Evolutionary conservation across 2,113 vertebrate species (phyloP).

Genomic region (Semicossyphus pulcher): DNA sequence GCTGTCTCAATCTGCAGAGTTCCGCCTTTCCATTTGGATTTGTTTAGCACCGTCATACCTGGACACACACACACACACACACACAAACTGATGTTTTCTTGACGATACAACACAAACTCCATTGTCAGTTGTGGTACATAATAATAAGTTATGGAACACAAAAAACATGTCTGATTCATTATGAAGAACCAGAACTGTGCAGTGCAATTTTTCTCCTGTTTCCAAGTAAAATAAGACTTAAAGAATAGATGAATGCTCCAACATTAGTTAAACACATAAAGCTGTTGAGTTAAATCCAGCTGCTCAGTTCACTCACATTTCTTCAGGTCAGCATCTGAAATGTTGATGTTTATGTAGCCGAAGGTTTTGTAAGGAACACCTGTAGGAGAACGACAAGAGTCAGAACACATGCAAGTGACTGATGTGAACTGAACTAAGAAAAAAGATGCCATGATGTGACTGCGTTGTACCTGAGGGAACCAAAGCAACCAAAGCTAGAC

Average conservation of each 20-base stretch:
- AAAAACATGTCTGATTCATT: background rate
- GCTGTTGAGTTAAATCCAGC: background rate
- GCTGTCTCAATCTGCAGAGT: conserved; percentile 93
- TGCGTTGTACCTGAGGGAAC: background rate
- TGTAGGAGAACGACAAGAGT: conserved; percentile 63
- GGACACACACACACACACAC: conserved; percentile 16
- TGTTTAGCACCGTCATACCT: conserved; percentile 93
- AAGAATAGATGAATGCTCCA: too few relatives aligned
- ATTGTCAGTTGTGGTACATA: background rate
- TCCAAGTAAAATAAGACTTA: too few relatives aligned
- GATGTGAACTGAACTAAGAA: background rate
- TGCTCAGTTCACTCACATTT: conserved; percentile 84
- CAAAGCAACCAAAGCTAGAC: background rate
- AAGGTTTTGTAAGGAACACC: conserved; percentile 91
- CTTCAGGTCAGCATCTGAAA: conserved; percentile 87
- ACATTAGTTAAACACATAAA: too few relatives aligned
- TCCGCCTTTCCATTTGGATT: conserved; percentile 96
- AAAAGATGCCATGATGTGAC: too few relatives aligned
- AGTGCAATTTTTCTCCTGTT: too few relatives aligned
- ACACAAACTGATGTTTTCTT: background rate
- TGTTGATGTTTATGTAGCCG: conserved; percentile 88
- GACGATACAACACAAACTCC: conserved; percentile 6
- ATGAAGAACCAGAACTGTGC: background rate
- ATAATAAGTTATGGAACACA: background rate
- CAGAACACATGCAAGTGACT: background rate